Evolutionary conservation across 2,797 vertebrate genomes (phyloP).

Genomic region (Coluber constrictor): DNA sequence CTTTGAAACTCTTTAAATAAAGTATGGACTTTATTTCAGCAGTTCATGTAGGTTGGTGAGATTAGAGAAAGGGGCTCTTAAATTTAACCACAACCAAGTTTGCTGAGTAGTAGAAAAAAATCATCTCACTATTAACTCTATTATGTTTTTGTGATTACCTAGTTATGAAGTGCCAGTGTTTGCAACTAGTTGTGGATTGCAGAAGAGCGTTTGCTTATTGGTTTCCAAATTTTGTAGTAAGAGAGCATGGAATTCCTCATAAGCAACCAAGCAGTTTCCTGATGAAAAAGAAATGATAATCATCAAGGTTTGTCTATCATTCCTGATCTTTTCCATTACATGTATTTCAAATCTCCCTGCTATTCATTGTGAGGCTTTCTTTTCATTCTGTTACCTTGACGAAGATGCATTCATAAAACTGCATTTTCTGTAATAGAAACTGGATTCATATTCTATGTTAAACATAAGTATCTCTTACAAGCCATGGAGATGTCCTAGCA

Average conservation of each 20-base stretch:
- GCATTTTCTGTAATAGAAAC: background rate
- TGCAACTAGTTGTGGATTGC: background rate
- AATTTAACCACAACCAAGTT: background rate
- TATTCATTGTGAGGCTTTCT: background rate
- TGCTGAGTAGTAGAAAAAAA: background rate
- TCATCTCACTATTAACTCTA: background rate
- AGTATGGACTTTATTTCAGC: background rate
- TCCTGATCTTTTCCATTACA: background rate
- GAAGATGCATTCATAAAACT: background rate
- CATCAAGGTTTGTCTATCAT: background rate
- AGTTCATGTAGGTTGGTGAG: background rate
- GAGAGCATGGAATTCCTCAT: background rate
- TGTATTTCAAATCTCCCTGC: background rate
- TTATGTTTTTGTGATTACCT: background rate
- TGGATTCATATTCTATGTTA: background rate
- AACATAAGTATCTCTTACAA: background rate
- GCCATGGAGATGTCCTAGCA: background rate
- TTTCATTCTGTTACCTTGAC: background rate
- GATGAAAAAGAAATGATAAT: background rate
- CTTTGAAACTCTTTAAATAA: background rate
- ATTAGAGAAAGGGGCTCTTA: conserved; percentile 22
- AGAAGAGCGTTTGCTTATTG: background rate
- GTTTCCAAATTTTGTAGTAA: background rate
- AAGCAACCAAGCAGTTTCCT: background rate
- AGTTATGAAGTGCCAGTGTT: background rate